Conservation (phyloP, 2,888 invertebrate genomes). For the Melolontha melolontha region DNA sequence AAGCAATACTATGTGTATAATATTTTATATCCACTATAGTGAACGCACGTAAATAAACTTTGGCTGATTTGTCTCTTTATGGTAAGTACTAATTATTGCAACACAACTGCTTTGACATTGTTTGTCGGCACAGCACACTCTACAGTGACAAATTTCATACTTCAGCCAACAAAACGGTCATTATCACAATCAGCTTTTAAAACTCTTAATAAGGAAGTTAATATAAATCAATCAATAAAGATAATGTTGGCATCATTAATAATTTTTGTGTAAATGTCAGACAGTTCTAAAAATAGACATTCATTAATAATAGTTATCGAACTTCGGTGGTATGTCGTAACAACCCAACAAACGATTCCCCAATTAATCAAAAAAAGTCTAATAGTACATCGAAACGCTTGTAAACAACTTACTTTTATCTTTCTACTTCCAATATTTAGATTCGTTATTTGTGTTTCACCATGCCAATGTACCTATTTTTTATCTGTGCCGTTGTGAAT, state of each 20-base stretch:
- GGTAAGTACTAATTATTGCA: too few relatives aligned
- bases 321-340: constrained; percentile 23
- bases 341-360: constrained; percentile 19
- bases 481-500: neutral
- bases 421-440: neutral
- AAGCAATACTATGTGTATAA: too few relatives aligned
- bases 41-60: neutral
- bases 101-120: neutral
- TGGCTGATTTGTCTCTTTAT: neutral
- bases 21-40: too few relatives aligned
- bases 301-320: constrained; percentile 32
- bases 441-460: constrained; percentile 1
- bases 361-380: constrained; percentile 27
- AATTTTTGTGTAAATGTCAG: constrained; percentile 32
- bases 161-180: constrained; percentile 13
- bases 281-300: constrained; percentile 26
- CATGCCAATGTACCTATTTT: neutral
- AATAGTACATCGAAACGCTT: constrained; percentile 16
- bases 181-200: constrained; percentile 9
- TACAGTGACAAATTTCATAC: constrained; percentile 24
- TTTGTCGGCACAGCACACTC: neutral
- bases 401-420: constrained; percentile 23
- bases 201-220: constrained; percentile 25
- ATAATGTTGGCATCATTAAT: constrained; percentile 28
- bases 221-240: constrained; percentile 33